A percentile compares a stretch with the other conserved stretches of the same genome.
Evolutionary conservation across 2,113 vertebrate genomes (phyloP).

Genomic region (Lophius piscatorius): DNA sequence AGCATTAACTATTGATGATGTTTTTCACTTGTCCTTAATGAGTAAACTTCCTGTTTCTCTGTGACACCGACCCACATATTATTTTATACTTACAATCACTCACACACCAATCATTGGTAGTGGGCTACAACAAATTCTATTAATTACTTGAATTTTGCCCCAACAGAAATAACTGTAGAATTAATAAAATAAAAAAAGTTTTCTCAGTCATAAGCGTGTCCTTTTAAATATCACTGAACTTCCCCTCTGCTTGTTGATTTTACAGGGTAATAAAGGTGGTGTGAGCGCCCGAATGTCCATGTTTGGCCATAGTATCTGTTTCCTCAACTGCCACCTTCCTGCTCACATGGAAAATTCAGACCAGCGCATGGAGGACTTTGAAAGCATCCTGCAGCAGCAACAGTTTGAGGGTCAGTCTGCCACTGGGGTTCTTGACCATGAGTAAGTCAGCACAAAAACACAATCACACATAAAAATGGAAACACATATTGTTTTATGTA

Average conservation of each 20-base stretch:
- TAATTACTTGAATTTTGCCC: not conserved
- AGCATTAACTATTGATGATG: constrained; percentile 56
- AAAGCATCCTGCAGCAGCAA: constrained; percentile 96
- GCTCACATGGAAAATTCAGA: constrained; percentile 96
- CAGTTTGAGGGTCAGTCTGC: constrained; percentile 90
- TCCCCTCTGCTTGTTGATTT: not conserved
- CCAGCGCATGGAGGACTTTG: constrained; percentile 96
- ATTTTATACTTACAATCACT: not conserved
- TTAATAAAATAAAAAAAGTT: not conserved
- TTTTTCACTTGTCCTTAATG: constrained; percentile 14
- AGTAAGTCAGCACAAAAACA: constrained; percentile 79
- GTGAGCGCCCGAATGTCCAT: constrained; percentile 89
- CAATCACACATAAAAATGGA: not conserved
- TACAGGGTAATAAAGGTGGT: constrained; percentile 96
- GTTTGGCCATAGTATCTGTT: constrained; percentile 95
- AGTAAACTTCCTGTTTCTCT: constrained; percentile 44
- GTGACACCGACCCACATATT: constrained; percentile 3
- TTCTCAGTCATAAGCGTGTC: not conserved
- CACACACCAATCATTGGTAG: not conserved
- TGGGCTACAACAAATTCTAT: not conserved
- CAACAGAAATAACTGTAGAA: not conserved
- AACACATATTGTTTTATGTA: not conserved
- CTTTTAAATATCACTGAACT: not conserved
- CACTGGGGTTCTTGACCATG: constrained; percentile 92
- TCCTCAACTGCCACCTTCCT: constrained; percentile 98